Evolutionary conservation across 2,113 vertebrate species (phyloP).

Genomic region (Dolichotis patagonum): DNA sequence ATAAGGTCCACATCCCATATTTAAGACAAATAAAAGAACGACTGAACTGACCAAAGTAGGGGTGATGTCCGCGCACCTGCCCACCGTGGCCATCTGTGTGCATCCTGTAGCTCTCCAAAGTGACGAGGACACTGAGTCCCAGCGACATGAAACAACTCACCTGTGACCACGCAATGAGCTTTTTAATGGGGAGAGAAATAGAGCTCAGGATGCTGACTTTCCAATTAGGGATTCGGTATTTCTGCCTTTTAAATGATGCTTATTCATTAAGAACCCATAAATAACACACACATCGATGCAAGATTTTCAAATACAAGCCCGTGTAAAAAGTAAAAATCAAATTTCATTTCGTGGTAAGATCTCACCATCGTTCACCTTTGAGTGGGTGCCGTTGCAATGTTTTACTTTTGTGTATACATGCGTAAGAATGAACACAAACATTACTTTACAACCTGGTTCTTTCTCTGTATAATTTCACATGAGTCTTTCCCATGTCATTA

Average conservation of each 20-base stretch:
- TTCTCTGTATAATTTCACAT: conserved; percentile 29
- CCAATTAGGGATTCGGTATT: neutral
- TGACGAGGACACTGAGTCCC: neutral
- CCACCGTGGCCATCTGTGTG: neutral
- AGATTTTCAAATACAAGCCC: neutral
- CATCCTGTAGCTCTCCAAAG: neutral
- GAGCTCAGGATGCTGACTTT: neutral
- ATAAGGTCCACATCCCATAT: neutral
- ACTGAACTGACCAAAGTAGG: neutral
- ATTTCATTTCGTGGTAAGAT: neutral
- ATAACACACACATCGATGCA: too few species aligned
- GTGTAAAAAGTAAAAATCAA: neutral
- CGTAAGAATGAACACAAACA: neutral
- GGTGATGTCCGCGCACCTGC: accelerated
- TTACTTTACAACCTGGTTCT: conserved; percentile 39
- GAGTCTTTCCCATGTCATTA: conserved; percentile 50
- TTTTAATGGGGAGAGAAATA: neutral
- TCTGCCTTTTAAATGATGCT: neutral
- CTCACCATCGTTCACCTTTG: neutral
- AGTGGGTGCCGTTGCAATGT: neutral
- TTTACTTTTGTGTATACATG: neutral
- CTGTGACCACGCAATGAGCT: neutral
- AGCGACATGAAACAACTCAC: neutral
- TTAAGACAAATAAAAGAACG: neutral
- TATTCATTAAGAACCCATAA: neutral